Evolutionary conservation across 2,888 invertebrate species (phyloP), one percentile per base, ranked within the genome.

Genomic region (Rhagium mordax): DNA sequence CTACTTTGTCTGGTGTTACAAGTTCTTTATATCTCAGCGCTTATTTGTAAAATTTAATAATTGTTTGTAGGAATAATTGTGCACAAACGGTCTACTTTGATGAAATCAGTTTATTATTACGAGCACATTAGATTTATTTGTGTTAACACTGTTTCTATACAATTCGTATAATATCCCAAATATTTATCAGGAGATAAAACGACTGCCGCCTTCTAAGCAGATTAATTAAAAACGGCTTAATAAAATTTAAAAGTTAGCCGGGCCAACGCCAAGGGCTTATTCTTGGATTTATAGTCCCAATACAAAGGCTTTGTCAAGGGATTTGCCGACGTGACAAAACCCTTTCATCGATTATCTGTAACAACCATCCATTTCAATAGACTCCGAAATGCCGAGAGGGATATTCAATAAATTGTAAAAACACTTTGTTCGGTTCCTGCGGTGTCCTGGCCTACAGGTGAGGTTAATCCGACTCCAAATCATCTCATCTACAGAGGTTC

Each of bases 331-430:
- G 18, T 29, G 59, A 60, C 59, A 33, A 41, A 60, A 18, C 59
- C 59, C 16, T 27, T 60, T 29, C 59, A 60, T 60, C 33, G 59
- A 60, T 60, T 59, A 33, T 57, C 57, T 29, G 27, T 24, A 57
- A 24, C 57, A 29, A 29, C 24, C 33, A 10, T 33, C 41, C 59
- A 60, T 60, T 33, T 60, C 16, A 60, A 60, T 60, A 18, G 29
- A 29, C 10, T 18, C 18, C 2, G 27, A 57, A 60, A 33, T 15
- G 29, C 33, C 33, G 5, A 20, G 5, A 20, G 51, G 51, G 20
- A 51, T 51, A 20, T 51, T 51, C 20, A 20, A 51, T 51, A 20
- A 51, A 51, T 51, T 41, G 41, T 13, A 41, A 41, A 41, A 41
- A 41, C 41, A 41, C 41, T 41, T 41, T 41, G 41, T n/a, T 41